A percentile compares a stretch with the other conserved stretches of the same genome.
Conservation (phyloP, 2,888 invertebrate genomes). For the Nephrotoma flavescens region DNA sequence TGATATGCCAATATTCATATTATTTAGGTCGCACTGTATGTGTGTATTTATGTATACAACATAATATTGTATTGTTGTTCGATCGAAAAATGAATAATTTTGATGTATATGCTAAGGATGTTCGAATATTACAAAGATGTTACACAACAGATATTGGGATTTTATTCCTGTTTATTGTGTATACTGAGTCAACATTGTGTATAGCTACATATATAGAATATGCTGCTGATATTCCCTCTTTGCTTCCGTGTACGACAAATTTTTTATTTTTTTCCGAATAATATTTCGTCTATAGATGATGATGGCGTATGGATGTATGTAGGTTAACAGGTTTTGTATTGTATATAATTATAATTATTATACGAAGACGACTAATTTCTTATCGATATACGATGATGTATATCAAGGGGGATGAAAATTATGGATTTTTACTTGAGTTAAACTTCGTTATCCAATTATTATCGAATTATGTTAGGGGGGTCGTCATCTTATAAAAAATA, state of each 20-base stretch:
- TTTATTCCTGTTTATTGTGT: background rate
- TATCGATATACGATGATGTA: background rate
- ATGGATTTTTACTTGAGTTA: background rate
- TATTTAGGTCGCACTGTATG: background rate
- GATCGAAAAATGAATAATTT: background rate
- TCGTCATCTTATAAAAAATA: too few species aligned
- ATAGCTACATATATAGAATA: background rate
- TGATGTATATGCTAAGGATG: background rate
- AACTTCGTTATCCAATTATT: background rate
- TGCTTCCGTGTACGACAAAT: background rate
- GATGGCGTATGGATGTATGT: background rate
- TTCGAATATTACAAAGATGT: background rate
- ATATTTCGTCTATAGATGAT: background rate
- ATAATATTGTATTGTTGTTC: background rate
- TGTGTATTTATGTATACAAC: background rate
- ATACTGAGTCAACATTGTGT: background rate
- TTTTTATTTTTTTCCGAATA: background rate
- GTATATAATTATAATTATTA: background rate
- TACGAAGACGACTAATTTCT: background rate
- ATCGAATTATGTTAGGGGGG: background rate
- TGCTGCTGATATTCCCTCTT: background rate
- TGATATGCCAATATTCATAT: background rate
- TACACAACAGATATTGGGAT: background rate
- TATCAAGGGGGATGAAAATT: background rate
- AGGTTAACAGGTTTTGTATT: background rate